Evolutionary conservation across 2,113 vertebrate genomes (phyloP).

Genomic region (Ctenomys sociabilis): DNA sequence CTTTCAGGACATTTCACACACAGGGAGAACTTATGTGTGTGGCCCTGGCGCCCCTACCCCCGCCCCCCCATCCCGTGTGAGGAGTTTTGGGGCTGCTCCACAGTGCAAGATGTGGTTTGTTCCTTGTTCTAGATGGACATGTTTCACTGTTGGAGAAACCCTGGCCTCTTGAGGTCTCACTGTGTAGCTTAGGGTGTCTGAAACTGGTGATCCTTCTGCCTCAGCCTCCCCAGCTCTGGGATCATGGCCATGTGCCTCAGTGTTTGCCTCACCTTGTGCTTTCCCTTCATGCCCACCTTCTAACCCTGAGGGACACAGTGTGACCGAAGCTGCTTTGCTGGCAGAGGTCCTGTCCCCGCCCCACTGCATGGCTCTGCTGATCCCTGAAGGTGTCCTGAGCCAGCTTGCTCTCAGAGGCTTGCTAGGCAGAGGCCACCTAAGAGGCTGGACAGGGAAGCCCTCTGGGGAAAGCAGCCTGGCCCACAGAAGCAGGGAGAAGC

Average conservation of each 20-base stretch:
- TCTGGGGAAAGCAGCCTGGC: not conserved
- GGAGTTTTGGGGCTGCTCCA: not conserved
- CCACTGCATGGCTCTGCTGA: no score
- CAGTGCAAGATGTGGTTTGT: fast-evolving
- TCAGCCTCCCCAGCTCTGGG: not conserved
- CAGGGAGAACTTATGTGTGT: fast-evolving
- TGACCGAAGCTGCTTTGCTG: not conserved
- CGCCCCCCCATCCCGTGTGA: fast-evolving
- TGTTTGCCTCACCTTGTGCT: not conserved
- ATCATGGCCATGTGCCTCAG: not conserved
- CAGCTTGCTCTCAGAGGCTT: no score
- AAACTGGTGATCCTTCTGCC: not conserved
- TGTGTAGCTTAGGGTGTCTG: not conserved
- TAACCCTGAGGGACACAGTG: not conserved
- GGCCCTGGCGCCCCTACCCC: not conserved
- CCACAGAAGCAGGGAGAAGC: not conserved
- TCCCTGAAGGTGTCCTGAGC: no score
- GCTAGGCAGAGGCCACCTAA: not conserved
- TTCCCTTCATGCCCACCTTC: not conserved
- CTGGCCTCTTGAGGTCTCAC: not conserved
- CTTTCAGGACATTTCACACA: not conserved
- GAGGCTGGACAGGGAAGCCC: not conserved
- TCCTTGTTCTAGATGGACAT: not conserved
- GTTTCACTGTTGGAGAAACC: no score
- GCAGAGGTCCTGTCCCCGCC: not conserved